These are phyloP conservation scores for Ammodramus savannarum DNA, from an alignment of 2,113 vertebrate genomes.

Conservation along the genomic window DNA sequence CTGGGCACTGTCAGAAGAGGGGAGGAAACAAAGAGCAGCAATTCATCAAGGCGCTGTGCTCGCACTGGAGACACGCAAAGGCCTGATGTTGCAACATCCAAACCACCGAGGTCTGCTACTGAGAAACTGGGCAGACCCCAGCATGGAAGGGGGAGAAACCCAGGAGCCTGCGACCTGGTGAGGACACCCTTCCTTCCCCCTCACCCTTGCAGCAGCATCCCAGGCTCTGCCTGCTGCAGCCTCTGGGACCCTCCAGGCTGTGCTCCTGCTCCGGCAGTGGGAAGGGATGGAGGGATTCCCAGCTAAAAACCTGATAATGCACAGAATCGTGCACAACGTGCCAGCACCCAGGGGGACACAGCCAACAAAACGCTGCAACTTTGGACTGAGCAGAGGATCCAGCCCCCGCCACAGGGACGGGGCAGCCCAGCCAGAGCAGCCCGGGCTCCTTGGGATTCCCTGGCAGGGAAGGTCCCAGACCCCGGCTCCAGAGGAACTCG, in stretches of 20 bases:
- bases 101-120: background rate
- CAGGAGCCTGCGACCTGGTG: background rate
- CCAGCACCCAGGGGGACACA: background rate
- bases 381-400: rapidly evolving
- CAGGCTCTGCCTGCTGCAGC: background rate
- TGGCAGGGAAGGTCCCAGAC: background rate
- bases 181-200: background rate
- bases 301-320: rapidly evolving
- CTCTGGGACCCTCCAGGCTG: background rate
- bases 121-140: background rate
- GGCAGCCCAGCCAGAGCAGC: rapidly evolving
- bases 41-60: conserved; percentile 41
- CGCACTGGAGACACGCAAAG: background rate
- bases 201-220: background rate
- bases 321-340: background rate
- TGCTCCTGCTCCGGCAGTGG: background rate
- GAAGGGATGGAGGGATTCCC: background rate
- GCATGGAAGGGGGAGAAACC: background rate
- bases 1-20: conserved; percentile 41
- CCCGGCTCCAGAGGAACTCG: background rate
- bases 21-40: conserved; percentile 46
- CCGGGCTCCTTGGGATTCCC: background rate
- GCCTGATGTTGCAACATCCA: conserved; percentile 7
- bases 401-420: background rate
- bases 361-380: background rate